Conservation (phyloP, 2,797 vertebrate species). For the Melanogrammus aeglefinus region DNA sequence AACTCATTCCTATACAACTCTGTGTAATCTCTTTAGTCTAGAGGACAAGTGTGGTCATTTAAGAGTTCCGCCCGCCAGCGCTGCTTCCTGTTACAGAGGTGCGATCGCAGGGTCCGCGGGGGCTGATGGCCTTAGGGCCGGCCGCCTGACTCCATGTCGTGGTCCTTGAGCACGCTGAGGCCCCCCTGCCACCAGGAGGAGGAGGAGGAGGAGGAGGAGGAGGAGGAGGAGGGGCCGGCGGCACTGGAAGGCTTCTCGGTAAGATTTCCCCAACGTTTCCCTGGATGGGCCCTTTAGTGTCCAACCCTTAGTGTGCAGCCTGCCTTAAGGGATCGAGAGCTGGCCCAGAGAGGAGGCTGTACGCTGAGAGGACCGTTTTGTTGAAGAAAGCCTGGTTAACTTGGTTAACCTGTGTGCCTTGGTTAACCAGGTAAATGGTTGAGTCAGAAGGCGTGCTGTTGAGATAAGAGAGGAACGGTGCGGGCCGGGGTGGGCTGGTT, state of each 20-base stretch:
- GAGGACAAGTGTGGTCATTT: slow-evolving; percentile 35
- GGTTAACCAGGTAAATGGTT: background rate
- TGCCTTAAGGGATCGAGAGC: slow-evolving; percentile 40
- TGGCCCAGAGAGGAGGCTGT: slow-evolving; percentile 16
- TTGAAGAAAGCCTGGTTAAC: background rate
- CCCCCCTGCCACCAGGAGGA: slow-evolving; percentile 21
- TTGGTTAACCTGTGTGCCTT: too few species aligned
- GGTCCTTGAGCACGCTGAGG: slow-evolving; percentile 26
- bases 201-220: slow-evolving; percentile 47
- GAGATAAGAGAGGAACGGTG: background rate
- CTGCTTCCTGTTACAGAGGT: slow-evolving; percentile 16
- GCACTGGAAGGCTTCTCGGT: slow-evolving; percentile 55
- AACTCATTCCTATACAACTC: background rate
- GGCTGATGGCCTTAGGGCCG: slow-evolving; percentile 26
- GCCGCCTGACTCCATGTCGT: slow-evolving; percentile 19
- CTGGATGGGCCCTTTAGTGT: slow-evolving; percentile 28
- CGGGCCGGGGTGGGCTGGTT: background rate
- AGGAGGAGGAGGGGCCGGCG: slow-evolving; percentile 42
- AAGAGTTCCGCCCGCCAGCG: slow-evolving; percentile 19
- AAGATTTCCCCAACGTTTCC: slow-evolving; percentile 53
- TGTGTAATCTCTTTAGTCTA: slow-evolving; percentile 45
- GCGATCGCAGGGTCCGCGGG: background rate
- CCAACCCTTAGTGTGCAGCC: slow-evolving; percentile 45
- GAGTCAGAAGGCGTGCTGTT: background rate
- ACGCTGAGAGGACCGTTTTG: background rate